Percentiles rank a stretch among this genome's conserved stretches.
These are phyloP conservation scores for Amia ocellicauda DNA, from an alignment of 2,113 vertebrate genomes.

Conservation along the genomic window DNA sequence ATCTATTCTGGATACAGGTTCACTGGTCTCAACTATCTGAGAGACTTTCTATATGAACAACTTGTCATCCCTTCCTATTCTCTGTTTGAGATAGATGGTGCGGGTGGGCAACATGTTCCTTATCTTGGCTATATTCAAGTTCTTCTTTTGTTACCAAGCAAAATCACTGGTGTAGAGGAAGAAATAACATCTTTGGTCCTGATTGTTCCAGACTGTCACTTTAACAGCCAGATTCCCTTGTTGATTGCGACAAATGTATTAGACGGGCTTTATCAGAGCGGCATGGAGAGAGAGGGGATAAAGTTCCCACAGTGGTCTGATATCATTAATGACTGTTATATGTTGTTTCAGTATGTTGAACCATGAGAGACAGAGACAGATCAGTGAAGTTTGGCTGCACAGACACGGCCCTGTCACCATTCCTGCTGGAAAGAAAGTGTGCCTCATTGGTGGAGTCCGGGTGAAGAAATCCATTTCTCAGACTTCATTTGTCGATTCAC, in stretches of 20 bases:
- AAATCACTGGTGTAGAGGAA: not conserved
- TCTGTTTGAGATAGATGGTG: slow-evolving; percentile 19
- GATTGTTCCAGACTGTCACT: slow-evolving; percentile 18
- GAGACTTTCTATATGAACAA: slow-evolving; percentile 13
- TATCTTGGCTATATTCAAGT: slow-evolving; percentile 11
- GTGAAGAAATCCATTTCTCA: not conserved
- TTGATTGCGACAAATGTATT: slow-evolving; percentile 14
- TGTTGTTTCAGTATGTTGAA: slow-evolving; percentile 21
- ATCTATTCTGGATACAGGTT: slow-evolving; percentile 23
- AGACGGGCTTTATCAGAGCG: not conserved
- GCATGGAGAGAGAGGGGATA: not conserved
- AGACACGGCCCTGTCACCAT: slow-evolving; percentile 3
- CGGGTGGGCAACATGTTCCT: slow-evolving; percentile 7
- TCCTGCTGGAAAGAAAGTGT: slow-evolving; percentile 1
- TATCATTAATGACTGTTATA: slow-evolving; percentile 4
- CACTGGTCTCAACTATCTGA: slow-evolving; percentile 26
- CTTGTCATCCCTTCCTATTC: slow-evolving; percentile 3
- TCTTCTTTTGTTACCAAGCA: not conserved
- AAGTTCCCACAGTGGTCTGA: not conserved
- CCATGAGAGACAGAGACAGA: not conserved
- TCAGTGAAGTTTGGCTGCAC: too few species aligned
- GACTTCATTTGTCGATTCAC: slow-evolving; percentile 5
- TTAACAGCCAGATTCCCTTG: slow-evolving; percentile 14
- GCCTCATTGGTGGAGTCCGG: slow-evolving; percentile 8
- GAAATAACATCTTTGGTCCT: not conserved